Evolutionary conservation across 2,888 invertebrate genomes (phyloP), one percentile per base, ranked within the genome.

Genomic region (Agrilus cyanescens): DNA sequence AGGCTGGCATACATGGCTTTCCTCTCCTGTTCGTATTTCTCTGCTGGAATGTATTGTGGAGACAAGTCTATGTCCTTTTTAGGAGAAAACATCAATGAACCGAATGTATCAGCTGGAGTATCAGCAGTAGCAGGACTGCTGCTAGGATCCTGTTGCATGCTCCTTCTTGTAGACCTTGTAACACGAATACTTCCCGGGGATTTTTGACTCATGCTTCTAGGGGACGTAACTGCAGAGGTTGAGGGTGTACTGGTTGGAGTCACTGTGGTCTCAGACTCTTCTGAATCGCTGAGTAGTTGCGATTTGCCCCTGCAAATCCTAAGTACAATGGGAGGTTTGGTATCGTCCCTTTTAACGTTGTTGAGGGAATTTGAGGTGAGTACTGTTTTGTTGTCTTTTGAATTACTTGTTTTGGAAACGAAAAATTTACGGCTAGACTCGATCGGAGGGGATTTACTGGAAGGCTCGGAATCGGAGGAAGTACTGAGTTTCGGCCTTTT

Each of bases 241-340:
- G 63, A 71, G 63, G 65, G 74, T 63, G 69, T 74, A 69, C 67
- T 72, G 68, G 70, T 74, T 67, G 70, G 72, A 66, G 68, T 77
- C 14, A 62, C 62, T 5, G 65, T 63, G 45, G 61, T 64, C 49
- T 67, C 67, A 1, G 65, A 64, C 44, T 67, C 66, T 46, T 67
- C 66, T 12, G 62, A 61, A 52, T 67, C 69, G 50, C 67, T 71
- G n/a, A 74, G 57, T 43, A 73, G 51, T 50, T 71, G 68, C 10
- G 73, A 71, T 44, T 76, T 78, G 12, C 76, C 82, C 68, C 88
- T 85, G 51, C 87, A 88, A 74, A 90, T 90, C 68, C 89, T 75
- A 50, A 90, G 69, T 41, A 89, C 88, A 58, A 90, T 90, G 16
- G 89, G 89, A 35, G 88, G 86, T 51, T 66, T 66, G 37, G 57